Evolutionary conservation across 1,140 invertebrate species (phyloP).

Genomic region (Dendrolimus kikuchii): DNA sequence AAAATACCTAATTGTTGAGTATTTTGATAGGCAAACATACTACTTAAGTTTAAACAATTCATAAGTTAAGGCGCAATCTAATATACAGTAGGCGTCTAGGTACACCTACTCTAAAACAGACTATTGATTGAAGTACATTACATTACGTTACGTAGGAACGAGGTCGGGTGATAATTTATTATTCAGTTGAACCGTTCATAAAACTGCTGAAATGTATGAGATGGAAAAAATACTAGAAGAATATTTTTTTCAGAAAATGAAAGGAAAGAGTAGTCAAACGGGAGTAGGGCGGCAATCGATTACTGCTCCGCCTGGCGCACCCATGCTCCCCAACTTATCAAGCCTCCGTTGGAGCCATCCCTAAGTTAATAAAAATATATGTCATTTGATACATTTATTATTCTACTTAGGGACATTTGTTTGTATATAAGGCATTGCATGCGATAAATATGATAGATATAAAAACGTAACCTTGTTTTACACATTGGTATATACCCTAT

Average conservation of each 20-base stretch:
- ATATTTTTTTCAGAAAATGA: neutral
- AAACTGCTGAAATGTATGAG: conserved; percentile 15
- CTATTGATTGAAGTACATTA: too few relatives aligned
- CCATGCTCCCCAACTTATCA: conserved; percentile 31
- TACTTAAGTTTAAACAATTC: too few relatives aligned
- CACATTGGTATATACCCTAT: too few relatives aligned
- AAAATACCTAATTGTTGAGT: too few relatives aligned
- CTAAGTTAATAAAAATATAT: conserved; percentile 36
- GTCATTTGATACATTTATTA: conserved; percentile 1
- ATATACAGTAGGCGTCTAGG: too few relatives aligned
- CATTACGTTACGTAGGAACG: conserved; percentile 1
- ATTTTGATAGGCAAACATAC: too few relatives aligned
- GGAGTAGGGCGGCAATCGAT: conserved; percentile 34
- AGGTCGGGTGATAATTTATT: conserved; percentile 12
- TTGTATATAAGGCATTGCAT: too few relatives aligned
- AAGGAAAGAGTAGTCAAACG: conserved; percentile 19
- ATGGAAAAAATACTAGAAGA: conserved; percentile 7
- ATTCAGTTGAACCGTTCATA: conserved; percentile 13
- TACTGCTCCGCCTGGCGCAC: conserved; percentile 32
- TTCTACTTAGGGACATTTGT: too few relatives aligned
- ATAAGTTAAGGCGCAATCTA: too few relatives aligned
- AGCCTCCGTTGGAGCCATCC: conserved; percentile 33
- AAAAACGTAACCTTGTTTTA: too few relatives aligned
- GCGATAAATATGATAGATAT: too few relatives aligned
- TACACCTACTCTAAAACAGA: too few relatives aligned